These are phyloP conservation scores for Noctua janthe DNA, from an alignment of 2,888 invertebrate genomes.

Conservation along the genomic window DNA sequence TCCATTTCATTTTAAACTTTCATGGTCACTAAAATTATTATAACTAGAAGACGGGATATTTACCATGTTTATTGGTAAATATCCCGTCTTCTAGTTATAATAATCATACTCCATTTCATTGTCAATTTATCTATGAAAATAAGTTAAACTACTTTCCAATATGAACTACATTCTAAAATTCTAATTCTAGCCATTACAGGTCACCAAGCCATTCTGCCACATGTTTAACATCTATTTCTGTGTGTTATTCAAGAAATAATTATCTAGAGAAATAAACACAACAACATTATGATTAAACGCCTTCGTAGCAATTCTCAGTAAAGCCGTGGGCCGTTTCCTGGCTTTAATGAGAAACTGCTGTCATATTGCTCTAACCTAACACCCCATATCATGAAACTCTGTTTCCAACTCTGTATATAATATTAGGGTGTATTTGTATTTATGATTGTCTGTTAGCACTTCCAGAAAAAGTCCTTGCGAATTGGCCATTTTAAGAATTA, in stretches of 20 bases:
- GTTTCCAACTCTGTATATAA: conserved; percentile 5
- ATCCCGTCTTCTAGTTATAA: no score
- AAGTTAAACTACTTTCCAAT: no score
- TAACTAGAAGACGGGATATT: no score
- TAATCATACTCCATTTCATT: background rate
- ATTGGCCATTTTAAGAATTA: no score
- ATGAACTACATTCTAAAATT: background rate
- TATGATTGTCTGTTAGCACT: no score
- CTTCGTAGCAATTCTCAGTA: conserved; percentile 33
- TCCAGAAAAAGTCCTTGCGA: no score
- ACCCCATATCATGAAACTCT: conserved; percentile 62
- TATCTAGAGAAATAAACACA: background rate
- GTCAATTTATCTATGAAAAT: background rate
- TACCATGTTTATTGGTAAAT: no score
- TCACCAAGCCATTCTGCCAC: background rate
- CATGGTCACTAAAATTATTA: no score
- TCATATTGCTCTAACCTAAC: conserved; percentile 66
- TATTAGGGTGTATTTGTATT: background rate
- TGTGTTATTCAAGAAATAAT: background rate
- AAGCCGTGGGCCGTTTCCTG: conserved; percentile 62
- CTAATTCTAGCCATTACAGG: background rate
- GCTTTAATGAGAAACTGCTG: conserved; percentile 75
- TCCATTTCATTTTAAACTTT: background rate
- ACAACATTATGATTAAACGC: conserved; percentile 21
- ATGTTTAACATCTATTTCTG: background rate